Base-by-base conservation (phyloP, 2,797 vertebrate genomes). In the Oryzias dopingdopingensis region DNA sequence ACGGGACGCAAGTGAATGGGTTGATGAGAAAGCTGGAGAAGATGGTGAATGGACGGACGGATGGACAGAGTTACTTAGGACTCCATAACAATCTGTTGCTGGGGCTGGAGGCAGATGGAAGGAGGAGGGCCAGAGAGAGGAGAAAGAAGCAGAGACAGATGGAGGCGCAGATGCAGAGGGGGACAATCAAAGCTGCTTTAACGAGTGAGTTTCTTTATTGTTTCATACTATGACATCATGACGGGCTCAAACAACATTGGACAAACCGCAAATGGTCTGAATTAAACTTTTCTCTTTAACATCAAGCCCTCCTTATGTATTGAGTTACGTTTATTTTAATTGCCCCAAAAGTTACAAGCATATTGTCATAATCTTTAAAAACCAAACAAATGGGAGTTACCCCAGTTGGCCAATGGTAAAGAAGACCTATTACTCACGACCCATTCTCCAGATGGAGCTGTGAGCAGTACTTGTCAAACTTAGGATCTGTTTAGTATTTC, bases 61-160 rank as follows among this genome's bases (percentile, higher is more conserved):
- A 40, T 0, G 80, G 74, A 0, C 55, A 46, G 45, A 59, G 57
- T 5, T 64, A 85, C 48, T 59, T 88, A 23, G 80, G 80, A 67
- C 74, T 77, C 40, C 80, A 86, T 0, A 44, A 2, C 2, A 14
- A 40, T 1, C 66, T 76, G 1, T 42, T 88, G 56, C 14, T 50
- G 54, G 81, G 72, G 6, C 66, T 90, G 80, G 90, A 91, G 8
- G 76, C 62, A 1, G 91, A 91, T 4, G 58, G 80, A 32, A 85
- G 67, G 81, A 81, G 88, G 57, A 86, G 89, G 58, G 85, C 85
- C 18, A 85, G 86, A 55, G 91, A 92, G 70, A 82, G 87, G 74
- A 88, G 90, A 75, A 92, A 88, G 86, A 92, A 84, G 22, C 90
- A 92, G 81, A 86, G 91, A 59, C 81, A 89, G 71, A 89, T 91